Conservation (phyloP, 2,113 vertebrate species). For the Syngnathus floridae region DNA sequence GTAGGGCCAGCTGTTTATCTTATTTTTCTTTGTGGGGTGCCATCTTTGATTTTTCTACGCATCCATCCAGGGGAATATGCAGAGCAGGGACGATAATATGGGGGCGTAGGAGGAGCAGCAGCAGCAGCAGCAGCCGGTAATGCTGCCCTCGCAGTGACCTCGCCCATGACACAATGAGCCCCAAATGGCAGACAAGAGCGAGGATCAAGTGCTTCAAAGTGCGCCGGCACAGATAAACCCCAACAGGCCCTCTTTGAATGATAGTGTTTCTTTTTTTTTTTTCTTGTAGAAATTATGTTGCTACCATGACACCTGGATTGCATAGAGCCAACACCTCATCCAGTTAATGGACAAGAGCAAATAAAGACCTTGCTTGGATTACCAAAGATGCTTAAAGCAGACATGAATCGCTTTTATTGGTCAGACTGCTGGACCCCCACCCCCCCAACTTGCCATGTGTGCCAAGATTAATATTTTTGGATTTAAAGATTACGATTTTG, state of each 20-base stretch:
- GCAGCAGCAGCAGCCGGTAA: conserved; percentile 31
- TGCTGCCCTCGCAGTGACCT: conserved; percentile 62
- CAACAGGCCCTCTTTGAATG: conserved; percentile 53
- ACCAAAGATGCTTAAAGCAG: background rate
- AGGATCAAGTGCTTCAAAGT: conserved; percentile 69
- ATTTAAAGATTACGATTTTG: background rate
- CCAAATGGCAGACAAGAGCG: conserved; percentile 59
- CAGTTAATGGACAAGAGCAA: background rate
- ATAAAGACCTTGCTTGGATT: conserved; percentile 1
- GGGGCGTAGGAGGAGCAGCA: conserved; percentile 22
- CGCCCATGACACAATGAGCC: conserved; percentile 62
- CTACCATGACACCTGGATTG: conserved; percentile 52
- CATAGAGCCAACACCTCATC: conserved; percentile 29
- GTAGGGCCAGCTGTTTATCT: background rate
- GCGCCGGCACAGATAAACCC: conserved; percentile 56
- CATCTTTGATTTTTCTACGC: background rate
- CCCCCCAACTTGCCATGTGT: background rate
- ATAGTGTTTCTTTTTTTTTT: conserved; percentile 29
- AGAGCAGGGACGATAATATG: conserved; percentile 22
- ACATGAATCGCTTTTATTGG: background rate
- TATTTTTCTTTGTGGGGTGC: background rate
- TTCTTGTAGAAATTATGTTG: conserved; percentile 45
- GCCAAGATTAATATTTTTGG: background rate
- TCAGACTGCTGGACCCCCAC: background rate
- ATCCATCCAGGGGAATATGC: conserved; percentile 18